Evolutionary conservation across 1,140 invertebrate species (phyloP).

Genomic region (Capitella teleta): DNA sequence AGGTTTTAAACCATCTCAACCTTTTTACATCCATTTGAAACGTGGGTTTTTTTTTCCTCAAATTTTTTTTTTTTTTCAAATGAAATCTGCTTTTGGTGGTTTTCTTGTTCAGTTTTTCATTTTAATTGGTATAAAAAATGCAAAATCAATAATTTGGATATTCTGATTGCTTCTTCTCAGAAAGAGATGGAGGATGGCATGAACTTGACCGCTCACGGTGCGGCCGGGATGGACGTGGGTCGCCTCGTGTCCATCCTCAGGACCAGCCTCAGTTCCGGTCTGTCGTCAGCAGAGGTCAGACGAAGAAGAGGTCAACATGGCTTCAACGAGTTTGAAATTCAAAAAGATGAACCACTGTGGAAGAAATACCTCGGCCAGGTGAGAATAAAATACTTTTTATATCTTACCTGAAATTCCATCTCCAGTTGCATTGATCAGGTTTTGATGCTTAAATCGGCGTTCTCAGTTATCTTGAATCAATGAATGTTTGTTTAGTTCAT

Average conservation of each 20-base stretch:
- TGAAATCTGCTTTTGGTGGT: too few relatives aligned
- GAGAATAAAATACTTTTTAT: constrained; percentile 5
- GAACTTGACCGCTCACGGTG: too few relatives aligned
- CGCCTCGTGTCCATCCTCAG: too few relatives aligned
- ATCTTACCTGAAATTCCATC: background rate
- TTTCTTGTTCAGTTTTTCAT: too few relatives aligned
- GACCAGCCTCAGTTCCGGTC: constrained; percentile 66
- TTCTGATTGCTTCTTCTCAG: too few relatives aligned
- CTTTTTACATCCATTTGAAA: too few relatives aligned
- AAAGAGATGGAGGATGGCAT: too few relatives aligned
- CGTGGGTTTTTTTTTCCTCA: too few relatives aligned
- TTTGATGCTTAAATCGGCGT: background rate
- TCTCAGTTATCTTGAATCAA: background rate
- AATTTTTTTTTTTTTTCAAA: too few relatives aligned
- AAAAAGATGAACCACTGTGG: constrained; percentile 87
- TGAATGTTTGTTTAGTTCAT: background rate
- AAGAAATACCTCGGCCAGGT: constrained; percentile 93
- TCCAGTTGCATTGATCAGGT: background rate
- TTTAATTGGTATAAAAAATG: too few relatives aligned
- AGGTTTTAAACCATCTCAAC: too few relatives aligned
- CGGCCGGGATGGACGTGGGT: constrained; percentile 64
- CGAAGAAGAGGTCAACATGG: constrained; percentile 61
- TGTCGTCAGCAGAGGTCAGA: constrained; percentile 74
- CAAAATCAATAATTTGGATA: too few relatives aligned
- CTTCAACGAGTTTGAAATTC: constrained; percentile 88